Percentiles rank a stretch among this genome's conserved stretches.
phyloP scores from a whole-genome alignment of 92 coral and sea anemone genomes.

The Parazoanthus swiftii region DNA sequence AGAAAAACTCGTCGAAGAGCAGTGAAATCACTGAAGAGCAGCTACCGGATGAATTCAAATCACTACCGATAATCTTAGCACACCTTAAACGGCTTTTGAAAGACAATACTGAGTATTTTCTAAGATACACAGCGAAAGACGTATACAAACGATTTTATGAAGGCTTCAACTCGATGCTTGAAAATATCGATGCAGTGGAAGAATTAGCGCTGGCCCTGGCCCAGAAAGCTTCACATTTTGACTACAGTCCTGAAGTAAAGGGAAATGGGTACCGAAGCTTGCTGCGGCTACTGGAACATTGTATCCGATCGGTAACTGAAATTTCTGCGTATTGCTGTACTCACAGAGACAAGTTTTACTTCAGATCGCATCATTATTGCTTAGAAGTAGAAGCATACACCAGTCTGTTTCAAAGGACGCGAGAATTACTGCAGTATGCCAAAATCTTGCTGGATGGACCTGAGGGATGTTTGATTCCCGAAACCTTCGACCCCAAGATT shows the following conservation, averaged over 20 bases:
- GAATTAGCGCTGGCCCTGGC: constrained; percentile 72
- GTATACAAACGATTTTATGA: constrained; percentile 74
- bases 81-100: constrained; percentile 71
- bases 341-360: constrained; percentile 82
- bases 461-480: constrained; percentile 73
- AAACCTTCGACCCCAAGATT: constrained; percentile 68
- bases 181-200: constrained; percentile 60
- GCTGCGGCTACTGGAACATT: constrained; percentile 69
- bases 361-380: constrained; percentile 92
- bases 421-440: constrained; percentile 77
- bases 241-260: constrained; percentile 79
- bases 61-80: constrained; percentile 64
- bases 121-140: constrained; percentile 53
- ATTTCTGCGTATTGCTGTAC: constrained; percentile 73
- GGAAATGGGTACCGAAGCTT: constrained; percentile 94
- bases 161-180: constrained; percentile 70
- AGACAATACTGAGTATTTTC: constrained; percentile 74
- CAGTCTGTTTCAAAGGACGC: constrained; percentile 66
- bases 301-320: constrained; percentile 80
- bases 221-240: constrained; percentile 67
- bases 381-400: constrained; percentile 82
- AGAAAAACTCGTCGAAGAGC: background rate
- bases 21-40: constrained; percentile 4
- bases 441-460: constrained; percentile 68
- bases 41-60: constrained; percentile 52